Base-by-base conservation (phyloP, 2,797 vertebrate species). In the Spinibarbus caldwelli region DNA sequence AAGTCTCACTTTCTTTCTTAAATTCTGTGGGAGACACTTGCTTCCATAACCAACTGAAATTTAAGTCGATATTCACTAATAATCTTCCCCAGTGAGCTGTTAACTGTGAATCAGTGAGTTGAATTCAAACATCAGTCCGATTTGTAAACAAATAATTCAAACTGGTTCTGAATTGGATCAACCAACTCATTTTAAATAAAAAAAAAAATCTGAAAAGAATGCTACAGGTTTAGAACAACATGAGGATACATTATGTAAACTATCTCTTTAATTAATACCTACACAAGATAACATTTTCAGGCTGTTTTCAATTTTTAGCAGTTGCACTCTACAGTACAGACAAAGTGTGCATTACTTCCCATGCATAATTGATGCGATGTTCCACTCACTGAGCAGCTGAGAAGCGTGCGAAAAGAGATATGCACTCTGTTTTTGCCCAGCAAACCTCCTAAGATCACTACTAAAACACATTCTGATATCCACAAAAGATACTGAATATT, bases 301-400 rank as follows among this genome's bases (percentile, higher is more conserved):
- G 71, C 70, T 89, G 88, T 92, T 91, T 92, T 91, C 81, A 86
- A 12, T 91, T 83, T 91, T 89, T 90, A 90, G 90, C 90, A 87
- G 88, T 84, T 88, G 68, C 85, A 81, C 90, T 89, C 78, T 77
- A 82, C 87, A 86, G 87, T 76, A 71, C 88, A 88, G 90, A 91
- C 89, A 92, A 94, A 93, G 93, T 92, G 91, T 93, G 91, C 92
- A 92, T 94, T 93, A 93, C 93, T 90, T 86, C 66, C 38, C 47
- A 89, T 95, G 79, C 87, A 95, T 95, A 93, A 95, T 95, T 92
- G 86, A 95, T 93, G 34, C 34, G n/a, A 45, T 86, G 83, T 90
- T 89, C 89, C 73, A 82, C 82, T 82, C 86, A 85, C 80, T 78
- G 38, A 90, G 70, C 80, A 87, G 83, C 83, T 88, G 80, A 83